Base-by-base conservation (phyloP, 2,113 vertebrate species). In the Cyanocitta stelleri region DNA sequence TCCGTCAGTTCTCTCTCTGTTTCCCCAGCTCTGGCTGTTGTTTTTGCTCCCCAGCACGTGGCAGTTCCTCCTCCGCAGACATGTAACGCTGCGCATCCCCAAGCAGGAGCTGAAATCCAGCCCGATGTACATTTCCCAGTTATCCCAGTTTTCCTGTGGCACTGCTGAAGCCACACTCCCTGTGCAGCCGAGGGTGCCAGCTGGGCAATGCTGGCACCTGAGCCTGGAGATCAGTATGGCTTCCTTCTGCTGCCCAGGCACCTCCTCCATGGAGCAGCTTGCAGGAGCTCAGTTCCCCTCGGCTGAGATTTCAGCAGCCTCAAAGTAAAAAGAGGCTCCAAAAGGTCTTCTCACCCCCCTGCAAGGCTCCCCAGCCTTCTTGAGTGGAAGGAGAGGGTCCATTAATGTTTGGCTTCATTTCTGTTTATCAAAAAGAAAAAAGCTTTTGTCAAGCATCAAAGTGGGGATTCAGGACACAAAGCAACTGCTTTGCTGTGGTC, bases 361-460 rank as follows among this genome's bases (percentile, higher is more conserved):
- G 51, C 80, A 74, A 46, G 43, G 46, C 66, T 87, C 44, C 59
- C 16, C 51, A 63, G 72, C 85, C 81, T 96, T 71, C 89, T 61
- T 63, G 76, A 95, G 86, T 78, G 81, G 62, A 92, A 81, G 80
- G 93, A 95, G 95, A 80, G 39, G 68, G n/a, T n/a, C 49, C 67
- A 59, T 93, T 95, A 84, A 92, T 88, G 78, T 95, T 93, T 30
- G 56, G 43, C 82, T 96, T 96, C 76, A 68, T 96, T 96, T 95
- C 94, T 95, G 79, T 96, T 97, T 97, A 93, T 97, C 95, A 96
- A 97, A 96, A 93, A 78, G 89, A 71, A 87, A 62, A 79, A 79
- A 88, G 87, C 85, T 96, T 97, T 96, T 96, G 93, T 97, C 64
- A 59, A 46, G 48, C 58, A 63, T 95, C 80, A 92, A 85, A 94